Percentiles rank a stretch among this genome's conserved stretches.
Evolutionary conservation across 2,113 vertebrate species (phyloP).

Genomic region (Charina bottae): DNA sequence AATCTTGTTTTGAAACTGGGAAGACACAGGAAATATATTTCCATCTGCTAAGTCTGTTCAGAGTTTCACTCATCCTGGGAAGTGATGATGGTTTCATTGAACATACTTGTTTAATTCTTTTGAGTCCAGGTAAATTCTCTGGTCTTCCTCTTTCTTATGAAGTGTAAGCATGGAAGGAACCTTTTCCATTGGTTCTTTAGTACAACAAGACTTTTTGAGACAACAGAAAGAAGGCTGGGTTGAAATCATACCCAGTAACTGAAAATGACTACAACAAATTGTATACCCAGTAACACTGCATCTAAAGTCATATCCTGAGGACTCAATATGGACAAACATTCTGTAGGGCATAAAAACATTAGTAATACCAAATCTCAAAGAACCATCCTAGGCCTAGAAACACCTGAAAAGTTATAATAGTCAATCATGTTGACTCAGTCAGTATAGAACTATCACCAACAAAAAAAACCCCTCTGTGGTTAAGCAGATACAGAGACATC

Average conservation of each 20-base stretch:
- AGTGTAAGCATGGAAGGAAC: neutral
- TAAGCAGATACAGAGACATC: neutral
- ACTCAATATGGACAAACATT: neutral
- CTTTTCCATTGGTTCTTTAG: neutral
- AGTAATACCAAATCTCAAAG: neutral
- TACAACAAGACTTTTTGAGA: neutral
- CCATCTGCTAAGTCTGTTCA: neutral
- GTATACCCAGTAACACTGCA: neutral
- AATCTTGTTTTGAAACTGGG: neutral
- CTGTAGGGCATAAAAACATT: neutral
- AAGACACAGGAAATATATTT: neutral
- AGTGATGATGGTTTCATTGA: neutral
- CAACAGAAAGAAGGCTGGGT: neutral
- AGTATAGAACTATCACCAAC: neutral
- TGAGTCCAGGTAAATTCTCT: neutral
- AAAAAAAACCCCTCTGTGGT: neutral
- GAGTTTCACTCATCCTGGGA: neutral
- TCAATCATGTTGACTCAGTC: neutral
- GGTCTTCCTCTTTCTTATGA: neutral
- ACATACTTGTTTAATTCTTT: neutral
- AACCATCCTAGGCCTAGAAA: neutral
- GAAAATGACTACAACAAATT: neutral
- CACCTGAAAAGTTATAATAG: neutral
- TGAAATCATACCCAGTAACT: neutral
- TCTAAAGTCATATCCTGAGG: neutral